Evolutionary conservation across 2,113 vertebrate genomes (phyloP), one percentile per base, ranked within the genome.

Genomic region (Tragelaphus strepsiceros): DNA sequence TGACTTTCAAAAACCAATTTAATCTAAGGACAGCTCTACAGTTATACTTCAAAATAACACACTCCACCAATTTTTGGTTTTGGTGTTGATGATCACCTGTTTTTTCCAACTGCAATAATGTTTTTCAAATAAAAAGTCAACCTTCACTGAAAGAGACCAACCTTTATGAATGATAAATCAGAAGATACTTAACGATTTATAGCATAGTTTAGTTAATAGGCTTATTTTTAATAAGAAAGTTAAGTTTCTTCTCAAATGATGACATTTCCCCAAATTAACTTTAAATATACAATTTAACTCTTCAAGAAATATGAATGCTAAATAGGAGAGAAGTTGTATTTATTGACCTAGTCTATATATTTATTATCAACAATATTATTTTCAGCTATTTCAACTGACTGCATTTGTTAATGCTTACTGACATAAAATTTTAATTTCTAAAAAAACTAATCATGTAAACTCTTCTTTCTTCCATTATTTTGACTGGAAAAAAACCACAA

Each of bases 171-270:
- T 61, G 80, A 89, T 10, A 26, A 90, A 39, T 90, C 51, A 91
- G 62, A 95, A 46, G 6, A 84, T 26, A 96, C 30, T 74, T 88
- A 91, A 81, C 30, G 49, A 92, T 80, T 71, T 62, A 12, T 78
- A n/a, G 85, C n/a, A 85, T 49, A 80, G 24, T 61, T 74, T 88
- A 80, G 88, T 67, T 61, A 91, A 95, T 3, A 77, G 28, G 61
- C 12, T 90, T 62, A 88, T 9, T 78, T 97, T 89, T 90, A 95
- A 95, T 84, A 92, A 93, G 58, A 46, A 94, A 96, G 67, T 84
- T 90, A 77, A 90, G 14, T 93, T 96, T 94, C 80, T 80, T 94
- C 62, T 61, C 90, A 80, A 94, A 90, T 93, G 10, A 81, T 89
- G 35, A 94, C 11, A 95, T 78, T 89, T 78, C 49, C 71, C 80